Evolutionary conservation across 2,797 vertebrate genomes (phyloP), one percentile per base, ranked within the genome.

Genomic region (Artibeus jamaicensis): DNA sequence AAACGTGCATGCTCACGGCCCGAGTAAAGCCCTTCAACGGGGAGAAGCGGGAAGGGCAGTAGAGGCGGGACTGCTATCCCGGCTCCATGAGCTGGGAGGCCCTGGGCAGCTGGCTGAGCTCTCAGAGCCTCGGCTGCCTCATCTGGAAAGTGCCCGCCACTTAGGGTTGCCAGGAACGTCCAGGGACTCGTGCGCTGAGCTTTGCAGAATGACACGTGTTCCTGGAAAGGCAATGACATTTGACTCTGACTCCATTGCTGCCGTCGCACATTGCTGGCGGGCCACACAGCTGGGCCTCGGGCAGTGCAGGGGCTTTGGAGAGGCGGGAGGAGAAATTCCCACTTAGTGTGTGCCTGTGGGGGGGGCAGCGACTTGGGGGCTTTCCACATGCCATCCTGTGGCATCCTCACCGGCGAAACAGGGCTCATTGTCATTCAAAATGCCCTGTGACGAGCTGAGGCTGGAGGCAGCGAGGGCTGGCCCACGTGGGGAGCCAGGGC

Each of bases 1-100:
- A 0, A 34, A 21, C 0, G 18, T 7, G 18, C 11, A 6, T 0
- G 24, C 8, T 19, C 57, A 29, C 16, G 7, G 11, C 55, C 42
- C 48, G 37, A 6, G 29, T 21, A 5, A 24, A 9, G 8, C n/a
- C 73, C 55, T 46, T 62, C 14, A 12, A 26, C 1, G 16, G 18
- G 55, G 37, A 50, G 53, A 10, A 16, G 53, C 7, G 5, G 29
- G 16, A 62, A 48, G 18, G 14, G 21, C 62, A 10, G 21, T 37
- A 19, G 29, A n/a, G 29, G 7, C 8, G 0, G 6, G 21, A 19
- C 0, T 11, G 22, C 22, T 9, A 11, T n/a, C 50, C 4, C 8
- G 32, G 32, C 34, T 2, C 44, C 16, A 19, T 1, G 55, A 4
- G 42, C 44, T 6, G 12, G 5, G 55, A 65, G 42, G 26, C 34